phyloP scores from a whole-genome alignment of 2,888 invertebrate genomes.

The Osmoderma eremita region DNA sequence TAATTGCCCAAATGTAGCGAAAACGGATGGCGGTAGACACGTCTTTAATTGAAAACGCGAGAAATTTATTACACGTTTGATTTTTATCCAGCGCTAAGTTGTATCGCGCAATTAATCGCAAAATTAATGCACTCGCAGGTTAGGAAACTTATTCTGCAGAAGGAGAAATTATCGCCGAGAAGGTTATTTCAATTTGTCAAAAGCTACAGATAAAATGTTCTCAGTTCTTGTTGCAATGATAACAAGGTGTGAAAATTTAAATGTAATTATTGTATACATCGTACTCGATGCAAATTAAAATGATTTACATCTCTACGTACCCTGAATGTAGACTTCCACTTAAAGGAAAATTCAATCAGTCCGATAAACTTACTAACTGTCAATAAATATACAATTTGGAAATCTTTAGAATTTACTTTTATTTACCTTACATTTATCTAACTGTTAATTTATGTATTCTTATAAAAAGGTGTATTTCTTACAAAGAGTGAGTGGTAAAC shows the following conservation, averaged over 20 bases:
- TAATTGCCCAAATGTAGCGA: slow-evolving; percentile 18
- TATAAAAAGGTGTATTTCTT: too few species aligned
- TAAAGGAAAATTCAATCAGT: background rate
- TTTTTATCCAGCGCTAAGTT: slow-evolving; percentile 14
- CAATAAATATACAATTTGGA: too few species aligned
- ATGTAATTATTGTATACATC: slow-evolving; percentile 11
- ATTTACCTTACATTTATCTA: too few species aligned
- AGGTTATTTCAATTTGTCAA: slow-evolving; percentile 17
- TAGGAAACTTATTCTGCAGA: background rate
- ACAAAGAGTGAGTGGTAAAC: too few species aligned
- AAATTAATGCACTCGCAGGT: slow-evolving; percentile 27
- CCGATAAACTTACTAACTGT: too few species aligned
- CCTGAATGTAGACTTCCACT: background rate
- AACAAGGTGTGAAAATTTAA: slow-evolving; percentile 26
- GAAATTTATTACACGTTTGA: slow-evolving; percentile 17
- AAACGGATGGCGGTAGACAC: slow-evolving; percentile 8
- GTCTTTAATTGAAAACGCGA: slow-evolving; percentile 24
- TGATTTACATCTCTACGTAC: slow-evolving; percentile 9
- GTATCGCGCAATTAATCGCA: slow-evolving; percentile 37
- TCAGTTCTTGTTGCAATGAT: background rate
- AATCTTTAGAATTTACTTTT: too few species aligned
- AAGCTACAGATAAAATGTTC: too few species aligned
- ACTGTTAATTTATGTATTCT: too few species aligned
- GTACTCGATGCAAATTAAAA: slow-evolving; percentile 4
- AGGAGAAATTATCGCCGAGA: background rate